phyloP scores from a whole-genome alignment of 1,140 invertebrate species.

The Drosophila pachea region DNA sequence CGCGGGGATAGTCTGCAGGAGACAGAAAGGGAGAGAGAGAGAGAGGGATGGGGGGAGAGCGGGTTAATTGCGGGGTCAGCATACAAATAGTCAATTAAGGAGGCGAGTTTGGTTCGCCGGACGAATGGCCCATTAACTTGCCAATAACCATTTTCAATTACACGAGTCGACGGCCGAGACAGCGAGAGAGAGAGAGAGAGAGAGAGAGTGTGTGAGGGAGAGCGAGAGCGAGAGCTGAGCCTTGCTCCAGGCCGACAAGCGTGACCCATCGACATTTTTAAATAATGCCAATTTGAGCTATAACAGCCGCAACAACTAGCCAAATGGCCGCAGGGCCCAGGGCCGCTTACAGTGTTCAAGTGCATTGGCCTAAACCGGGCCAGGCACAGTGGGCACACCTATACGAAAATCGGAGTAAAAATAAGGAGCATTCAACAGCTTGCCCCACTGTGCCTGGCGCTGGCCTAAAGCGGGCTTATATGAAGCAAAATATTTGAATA shows the following conservation, averaged over 20 bases:
- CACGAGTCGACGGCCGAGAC: slow-evolving; percentile 15
- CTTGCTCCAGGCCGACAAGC: slow-evolving; percentile 51
- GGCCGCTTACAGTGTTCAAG: slow-evolving; percentile 30
- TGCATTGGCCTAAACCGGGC: slow-evolving; percentile 11
- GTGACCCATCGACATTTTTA: slow-evolving; percentile 75
- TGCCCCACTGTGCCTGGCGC: too few species aligned
- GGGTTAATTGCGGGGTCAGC: slow-evolving; percentile 26
- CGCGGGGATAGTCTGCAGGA: slow-evolving; percentile 90
- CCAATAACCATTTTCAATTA: slow-evolving; percentile 77
- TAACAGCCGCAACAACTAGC: slow-evolving; percentile 37
- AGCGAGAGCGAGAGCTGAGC: slow-evolving; percentile 3
- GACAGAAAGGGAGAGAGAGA: slow-evolving; percentile 31
- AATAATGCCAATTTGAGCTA: slow-evolving; percentile 68
- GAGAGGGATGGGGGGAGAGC: slow-evolving; percentile 38
- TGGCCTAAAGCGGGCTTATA: neutral
- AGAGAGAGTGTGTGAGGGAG: too few species aligned
- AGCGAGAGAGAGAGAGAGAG: too few species aligned
- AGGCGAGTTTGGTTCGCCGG: slow-evolving; percentile 27
- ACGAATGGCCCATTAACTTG: slow-evolving; percentile 69
- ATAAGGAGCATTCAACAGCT: neutral
- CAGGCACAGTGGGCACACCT: slow-evolving; percentile 12
- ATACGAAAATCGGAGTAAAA: neutral
- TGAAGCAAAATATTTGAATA: neutral
- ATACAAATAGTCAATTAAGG: slow-evolving; percentile 73
- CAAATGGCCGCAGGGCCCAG: slow-evolving; percentile 27